These are phyloP conservation scores for Mystacides longicornis DNA, from an alignment of 2,888 invertebrate genomes.

Conservation along the genomic window DNA sequence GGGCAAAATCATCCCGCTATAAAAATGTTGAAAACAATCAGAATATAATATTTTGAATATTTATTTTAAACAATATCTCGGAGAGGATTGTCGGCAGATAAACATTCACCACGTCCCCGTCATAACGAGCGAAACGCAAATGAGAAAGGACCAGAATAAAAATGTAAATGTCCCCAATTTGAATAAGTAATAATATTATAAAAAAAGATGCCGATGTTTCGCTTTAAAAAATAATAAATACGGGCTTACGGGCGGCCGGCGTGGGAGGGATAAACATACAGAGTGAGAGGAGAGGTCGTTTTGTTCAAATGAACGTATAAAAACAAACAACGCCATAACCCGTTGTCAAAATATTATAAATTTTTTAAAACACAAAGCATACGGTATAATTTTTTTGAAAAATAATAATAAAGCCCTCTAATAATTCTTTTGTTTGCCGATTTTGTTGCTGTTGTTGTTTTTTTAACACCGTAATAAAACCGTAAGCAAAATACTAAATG, in stretches of 20 bases:
- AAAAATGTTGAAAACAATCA: too few relatives aligned
- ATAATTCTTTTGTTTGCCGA: background rate
- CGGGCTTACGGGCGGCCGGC: background rate
- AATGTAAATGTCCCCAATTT: constrained; percentile 5
- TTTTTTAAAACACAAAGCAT: background rate
- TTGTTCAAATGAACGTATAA: constrained; percentile 11
- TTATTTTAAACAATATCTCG: too few relatives aligned
- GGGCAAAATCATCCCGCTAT: too few relatives aligned
- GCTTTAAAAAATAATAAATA: background rate
- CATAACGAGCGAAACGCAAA: background rate
- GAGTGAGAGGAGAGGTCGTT: constrained; percentile 5
- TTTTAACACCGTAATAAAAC: background rate
- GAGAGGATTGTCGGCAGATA: too few relatives aligned
- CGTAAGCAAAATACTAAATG: background rate
- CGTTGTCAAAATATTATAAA: constrained; percentile 2
- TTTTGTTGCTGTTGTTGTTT: too few relatives aligned
- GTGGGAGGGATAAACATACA: background rate
- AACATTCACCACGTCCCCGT: too few relatives aligned
- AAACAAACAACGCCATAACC: constrained; percentile 5
- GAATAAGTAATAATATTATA: constrained; percentile 7
- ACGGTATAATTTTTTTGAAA: background rate
- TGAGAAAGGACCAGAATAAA: background rate
- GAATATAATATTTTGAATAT: too few relatives aligned
- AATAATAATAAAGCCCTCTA: background rate
- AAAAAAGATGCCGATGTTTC: background rate